These are phyloP conservation scores for Meloidogyne hapla DNA, from an alignment of 1,140 invertebrate species.

Conservation along the genomic window DNA sequence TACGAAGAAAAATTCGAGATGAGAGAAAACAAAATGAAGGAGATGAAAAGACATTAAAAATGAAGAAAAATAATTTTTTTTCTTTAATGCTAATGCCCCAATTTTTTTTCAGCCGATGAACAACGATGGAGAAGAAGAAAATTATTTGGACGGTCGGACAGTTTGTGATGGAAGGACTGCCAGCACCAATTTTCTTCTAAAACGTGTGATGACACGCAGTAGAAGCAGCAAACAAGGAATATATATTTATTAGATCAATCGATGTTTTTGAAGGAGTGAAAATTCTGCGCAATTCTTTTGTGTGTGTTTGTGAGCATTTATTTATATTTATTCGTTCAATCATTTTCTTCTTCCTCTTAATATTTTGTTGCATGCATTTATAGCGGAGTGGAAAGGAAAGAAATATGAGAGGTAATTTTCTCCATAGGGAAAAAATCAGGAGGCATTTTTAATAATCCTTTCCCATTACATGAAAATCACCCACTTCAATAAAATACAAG, in stretches of 20 bases:
- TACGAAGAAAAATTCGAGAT: not conserved
- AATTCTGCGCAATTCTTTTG: slow-evolving; percentile 1
- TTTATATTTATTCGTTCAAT: not conserved
- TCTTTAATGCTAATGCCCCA: not conserved
- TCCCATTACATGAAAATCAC: too few relatives aligned
- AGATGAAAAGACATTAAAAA: not conserved
- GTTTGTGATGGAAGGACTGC: too few relatives aligned
- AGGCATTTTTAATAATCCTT: too few relatives aligned
- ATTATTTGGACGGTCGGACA: not conserved
- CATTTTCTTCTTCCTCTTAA: not conserved
- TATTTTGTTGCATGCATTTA: not conserved
- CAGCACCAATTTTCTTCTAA: not conserved
- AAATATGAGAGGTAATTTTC: not conserved
- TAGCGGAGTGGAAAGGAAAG: not conserved
- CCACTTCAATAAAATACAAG: too few relatives aligned
- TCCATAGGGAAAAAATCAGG: too few relatives aligned
- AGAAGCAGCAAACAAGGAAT: not conserved
- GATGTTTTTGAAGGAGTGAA: not conserved
- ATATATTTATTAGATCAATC: not conserved
- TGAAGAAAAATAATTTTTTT: not conserved
- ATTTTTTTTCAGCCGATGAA: slow-evolving; percentile 4
- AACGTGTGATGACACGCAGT: slow-evolving; percentile 1
- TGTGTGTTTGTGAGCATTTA: not conserved
- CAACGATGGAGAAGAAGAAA: not conserved
- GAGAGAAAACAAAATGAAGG: not conserved